Conservation (phyloP, 2,888 invertebrate genomes). For the Galerucella pusilla region DNA sequence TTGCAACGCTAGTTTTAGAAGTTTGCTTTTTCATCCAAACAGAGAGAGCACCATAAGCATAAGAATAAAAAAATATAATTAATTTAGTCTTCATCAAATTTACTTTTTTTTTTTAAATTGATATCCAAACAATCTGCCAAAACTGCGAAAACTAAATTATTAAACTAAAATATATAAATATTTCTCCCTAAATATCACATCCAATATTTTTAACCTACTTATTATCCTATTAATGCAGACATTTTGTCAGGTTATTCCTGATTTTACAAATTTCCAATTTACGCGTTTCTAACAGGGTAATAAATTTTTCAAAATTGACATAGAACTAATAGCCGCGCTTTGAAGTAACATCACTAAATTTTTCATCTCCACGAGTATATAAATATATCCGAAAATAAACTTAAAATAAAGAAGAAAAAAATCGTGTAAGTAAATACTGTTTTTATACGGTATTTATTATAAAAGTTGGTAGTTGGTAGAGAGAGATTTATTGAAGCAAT, state of each 20-base stretch:
- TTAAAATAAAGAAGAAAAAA: slow-evolving; percentile 32
- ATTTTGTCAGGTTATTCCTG: slow-evolving; percentile 24
- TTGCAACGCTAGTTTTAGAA: too few relatives aligned
- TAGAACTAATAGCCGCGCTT: slow-evolving; percentile 40
- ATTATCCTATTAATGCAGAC: slow-evolving; percentile 26
- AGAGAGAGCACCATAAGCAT: too few relatives aligned
- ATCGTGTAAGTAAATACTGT: slow-evolving; percentile 25
- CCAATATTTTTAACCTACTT: slow-evolving; percentile 8
- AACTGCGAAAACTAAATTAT: background rate
- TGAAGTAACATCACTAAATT: slow-evolving; percentile 42
- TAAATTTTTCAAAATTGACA: slow-evolving; percentile 44
- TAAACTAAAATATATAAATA: background rate
- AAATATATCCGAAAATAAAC: slow-evolving; percentile 42
- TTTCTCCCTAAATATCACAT: slow-evolving; percentile 11
- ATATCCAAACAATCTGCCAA: background rate
- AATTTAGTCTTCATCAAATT: too few relatives aligned
- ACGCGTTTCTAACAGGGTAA: slow-evolving; percentile 32
- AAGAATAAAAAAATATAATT: too few relatives aligned
- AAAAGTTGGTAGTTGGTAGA: slow-evolving; percentile 33
- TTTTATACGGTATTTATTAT: slow-evolving; percentile 37
- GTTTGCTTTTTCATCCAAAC: too few relatives aligned
- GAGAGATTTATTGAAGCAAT: slow-evolving; percentile 31
- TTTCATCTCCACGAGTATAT: slow-evolving; percentile 39
- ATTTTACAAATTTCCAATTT: slow-evolving; percentile 31
- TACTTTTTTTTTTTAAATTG: too few relatives aligned